Conservation (phyloP, 2,113 vertebrate species). For the Monarcha castaneiventris region DNA sequence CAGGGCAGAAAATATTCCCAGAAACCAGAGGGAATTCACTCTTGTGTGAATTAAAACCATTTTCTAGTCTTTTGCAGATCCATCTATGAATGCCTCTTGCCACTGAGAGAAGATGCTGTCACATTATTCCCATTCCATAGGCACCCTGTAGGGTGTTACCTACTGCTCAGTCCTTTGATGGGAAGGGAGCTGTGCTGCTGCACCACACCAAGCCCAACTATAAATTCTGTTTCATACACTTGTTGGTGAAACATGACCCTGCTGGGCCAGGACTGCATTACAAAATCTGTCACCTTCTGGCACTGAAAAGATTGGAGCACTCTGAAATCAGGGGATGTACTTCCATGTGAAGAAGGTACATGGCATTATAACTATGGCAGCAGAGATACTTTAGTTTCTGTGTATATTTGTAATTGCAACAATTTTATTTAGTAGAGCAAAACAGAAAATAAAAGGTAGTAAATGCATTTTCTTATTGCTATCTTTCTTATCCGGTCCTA, state of each 20-base stretch:
- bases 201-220: not conserved
- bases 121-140: not conserved
- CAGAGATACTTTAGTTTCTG: not conserved
- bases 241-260: fast-evolving
- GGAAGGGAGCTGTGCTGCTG: not conserved
- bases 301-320: not conserved
- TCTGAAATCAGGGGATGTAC: not conserved
- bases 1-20: not conserved
- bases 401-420: not conserved
- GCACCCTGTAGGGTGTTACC: not conserved
- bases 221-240: not conserved
- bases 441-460: not conserved
- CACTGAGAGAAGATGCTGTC: not conserved
- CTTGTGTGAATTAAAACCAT: not conserved
- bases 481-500: not conserved
- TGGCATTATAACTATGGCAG: not conserved
- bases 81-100: not conserved
- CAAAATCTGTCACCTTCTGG: not conserved
- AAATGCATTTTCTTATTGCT: not conserved
- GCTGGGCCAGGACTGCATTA: not conserved
- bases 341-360: not conserved
- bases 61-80: not conserved
- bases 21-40: not conserved
- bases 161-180: not conserved
- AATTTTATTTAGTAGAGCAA: not conserved